Percentiles rank a stretch among this genome's conserved stretches.
These are phyloP conservation scores for Periophthalmus modestus DNA, from an alignment of 2,113 vertebrate species.

Conservation along the genomic window DNA sequence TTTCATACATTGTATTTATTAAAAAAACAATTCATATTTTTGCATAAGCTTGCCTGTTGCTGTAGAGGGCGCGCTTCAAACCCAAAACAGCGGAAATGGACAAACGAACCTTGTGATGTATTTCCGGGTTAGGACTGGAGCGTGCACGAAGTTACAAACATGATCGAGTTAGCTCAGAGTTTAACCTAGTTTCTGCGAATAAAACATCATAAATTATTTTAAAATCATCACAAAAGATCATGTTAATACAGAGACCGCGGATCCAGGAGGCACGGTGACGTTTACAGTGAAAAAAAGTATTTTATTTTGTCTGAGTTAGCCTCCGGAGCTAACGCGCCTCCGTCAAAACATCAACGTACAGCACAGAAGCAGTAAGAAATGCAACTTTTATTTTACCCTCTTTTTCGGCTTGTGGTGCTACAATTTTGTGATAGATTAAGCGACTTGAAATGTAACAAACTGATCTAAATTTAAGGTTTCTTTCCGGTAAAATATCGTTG, in stretches of 20 bases:
- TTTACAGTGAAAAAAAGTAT: not conserved
- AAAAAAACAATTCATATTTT: too few relatives aligned
- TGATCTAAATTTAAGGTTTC: not conserved
- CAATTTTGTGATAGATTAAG: not conserved
- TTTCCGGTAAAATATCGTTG: not conserved
- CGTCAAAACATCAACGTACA: slow-evolving; percentile 25
- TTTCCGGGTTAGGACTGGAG: slow-evolving; percentile 20
- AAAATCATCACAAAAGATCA: not conserved
- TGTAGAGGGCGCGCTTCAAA: too few relatives aligned
- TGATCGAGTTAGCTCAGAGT: not conserved
- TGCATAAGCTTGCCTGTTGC: too few relatives aligned
- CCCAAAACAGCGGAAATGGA: not conserved
- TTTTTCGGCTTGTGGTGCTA: not conserved
- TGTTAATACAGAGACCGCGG: not conserved
- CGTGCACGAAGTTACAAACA: slow-evolving; percentile 30
- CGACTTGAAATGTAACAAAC: not conserved
- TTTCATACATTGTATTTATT: too few relatives aligned
- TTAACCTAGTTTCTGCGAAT: not conserved
- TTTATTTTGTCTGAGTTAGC: slow-evolving; percentile 22
- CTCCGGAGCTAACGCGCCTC: slow-evolving; percentile 18
- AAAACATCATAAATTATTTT: not conserved
- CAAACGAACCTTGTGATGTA: slow-evolving; percentile 7
- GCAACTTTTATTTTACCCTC: not conserved
- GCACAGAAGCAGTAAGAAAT: slow-evolving; percentile 16
- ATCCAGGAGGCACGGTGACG: not conserved